phyloP scores from a whole-genome alignment of 2,797 vertebrate genomes.

The Enteromius anoplus region DNA sequence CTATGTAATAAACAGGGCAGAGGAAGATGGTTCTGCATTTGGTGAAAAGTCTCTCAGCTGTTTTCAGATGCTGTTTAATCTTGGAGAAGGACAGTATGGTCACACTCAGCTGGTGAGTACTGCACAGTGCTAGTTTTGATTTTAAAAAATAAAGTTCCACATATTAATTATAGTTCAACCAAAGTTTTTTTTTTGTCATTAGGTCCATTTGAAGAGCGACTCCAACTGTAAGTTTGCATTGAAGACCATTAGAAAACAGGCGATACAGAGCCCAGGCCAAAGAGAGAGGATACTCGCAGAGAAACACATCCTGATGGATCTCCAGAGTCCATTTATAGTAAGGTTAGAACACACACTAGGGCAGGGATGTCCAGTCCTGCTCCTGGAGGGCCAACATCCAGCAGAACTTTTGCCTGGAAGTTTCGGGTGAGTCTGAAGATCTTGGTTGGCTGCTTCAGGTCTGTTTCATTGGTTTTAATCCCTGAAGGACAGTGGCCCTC shows the following conservation, averaged over 20 bases:
- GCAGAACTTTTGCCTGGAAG: not conserved
- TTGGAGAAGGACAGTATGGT: conserved; percentile 89
- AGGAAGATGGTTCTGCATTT: conserved; percentile 82
- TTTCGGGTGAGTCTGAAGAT: not conserved
- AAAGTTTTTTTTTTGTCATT: conserved; percentile 44
- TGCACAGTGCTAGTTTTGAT: conserved; percentile 50
- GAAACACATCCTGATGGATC: conserved; percentile 70
- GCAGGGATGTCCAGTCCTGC: not conserved
- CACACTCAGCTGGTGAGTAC: conserved; percentile 89
- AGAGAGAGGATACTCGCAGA: conserved; percentile 71
- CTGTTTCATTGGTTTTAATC: not conserved
- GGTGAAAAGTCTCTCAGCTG: conserved; percentile 86
- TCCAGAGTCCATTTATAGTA: conserved; percentile 73
- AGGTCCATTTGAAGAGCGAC: conserved; percentile 74
- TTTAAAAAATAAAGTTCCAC: not conserved
- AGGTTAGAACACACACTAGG: conserved; percentile 66
- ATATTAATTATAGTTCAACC: not conserved
- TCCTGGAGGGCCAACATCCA: not conserved
- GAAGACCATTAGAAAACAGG: conserved; percentile 73
- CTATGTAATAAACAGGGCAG: conserved; percentile 77
- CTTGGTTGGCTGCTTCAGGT: not conserved
- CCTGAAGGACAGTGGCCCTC: not conserved
- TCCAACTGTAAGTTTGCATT: conserved; percentile 68
- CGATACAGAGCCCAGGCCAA: conserved; percentile 62
- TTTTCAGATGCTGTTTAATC: conserved; percentile 89